phyloP scores from a whole-genome alignment of 1,140 invertebrate species.

The Hypsibius dujardini region DNA sequence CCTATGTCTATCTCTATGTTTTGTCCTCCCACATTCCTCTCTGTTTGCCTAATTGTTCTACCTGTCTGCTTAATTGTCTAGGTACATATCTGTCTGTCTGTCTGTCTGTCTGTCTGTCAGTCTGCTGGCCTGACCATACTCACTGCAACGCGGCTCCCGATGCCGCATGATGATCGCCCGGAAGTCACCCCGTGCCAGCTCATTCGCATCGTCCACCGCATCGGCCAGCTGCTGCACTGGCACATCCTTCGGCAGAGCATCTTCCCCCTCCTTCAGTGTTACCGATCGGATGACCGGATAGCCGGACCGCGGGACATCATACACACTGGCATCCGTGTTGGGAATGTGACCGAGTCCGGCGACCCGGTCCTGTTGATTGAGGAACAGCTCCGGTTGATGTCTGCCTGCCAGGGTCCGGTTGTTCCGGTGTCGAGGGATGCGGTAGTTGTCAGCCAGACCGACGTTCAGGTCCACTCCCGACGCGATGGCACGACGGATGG shows the following conservation, averaged over 20 bases:
- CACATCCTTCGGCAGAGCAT: background rate
- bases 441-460: too few species aligned
- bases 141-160: background rate
- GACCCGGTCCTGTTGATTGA: too few species aligned
- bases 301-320: background rate
- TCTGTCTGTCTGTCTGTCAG: background rate
- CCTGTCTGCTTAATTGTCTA: background rate
- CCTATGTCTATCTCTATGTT: background rate
- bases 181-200: background rate
- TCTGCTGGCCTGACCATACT: background rate
- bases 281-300: background rate
- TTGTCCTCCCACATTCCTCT: background rate
- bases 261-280: background rate
- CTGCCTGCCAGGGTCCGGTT: too few species aligned
- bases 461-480: too few species aligned
- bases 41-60: background rate
- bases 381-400: too few species aligned
- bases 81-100: background rate
- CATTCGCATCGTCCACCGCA: background rate
- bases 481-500: too few species aligned
- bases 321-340: background rate
- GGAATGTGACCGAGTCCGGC: background rate
- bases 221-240: background rate
- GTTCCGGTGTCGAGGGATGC: too few species aligned
- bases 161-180: background rate